These are phyloP conservation scores for Hymenochirus boettgeri DNA, from an alignment of 2,113 vertebrate species.

Conservation along the genomic window DNA sequence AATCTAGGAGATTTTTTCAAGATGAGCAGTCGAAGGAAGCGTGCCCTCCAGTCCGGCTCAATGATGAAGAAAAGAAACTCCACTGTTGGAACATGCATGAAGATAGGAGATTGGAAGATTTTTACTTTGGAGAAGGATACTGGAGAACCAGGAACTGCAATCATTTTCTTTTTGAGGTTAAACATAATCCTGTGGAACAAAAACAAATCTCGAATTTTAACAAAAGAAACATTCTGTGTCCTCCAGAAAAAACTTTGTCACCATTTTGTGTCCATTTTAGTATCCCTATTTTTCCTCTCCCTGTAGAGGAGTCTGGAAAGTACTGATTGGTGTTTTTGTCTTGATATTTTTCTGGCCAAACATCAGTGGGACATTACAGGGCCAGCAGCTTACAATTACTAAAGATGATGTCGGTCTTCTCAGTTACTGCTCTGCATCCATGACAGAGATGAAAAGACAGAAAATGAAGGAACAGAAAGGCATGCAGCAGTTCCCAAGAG, in stretches of 20 bases:
- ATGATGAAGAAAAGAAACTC: slow-evolving; percentile 77
- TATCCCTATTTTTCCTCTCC: slow-evolving; percentile 60
- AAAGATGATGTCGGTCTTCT: slow-evolving; percentile 52
- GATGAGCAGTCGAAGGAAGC: slow-evolving; percentile 89
- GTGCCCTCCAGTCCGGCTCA: slow-evolving; percentile 75
- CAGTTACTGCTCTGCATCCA: slow-evolving; percentile 68
- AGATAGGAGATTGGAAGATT: slow-evolving; percentile 63
- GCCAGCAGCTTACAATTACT: slow-evolving; percentile 66
- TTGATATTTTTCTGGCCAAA: slow-evolving; percentile 57
- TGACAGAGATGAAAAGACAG: slow-evolving; percentile 48
- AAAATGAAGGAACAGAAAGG: slow-evolving; percentile 44
- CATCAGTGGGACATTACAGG: slow-evolving; percentile 50
- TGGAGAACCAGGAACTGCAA: slow-evolving; percentile 44
- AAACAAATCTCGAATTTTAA: slow-evolving; percentile 11
- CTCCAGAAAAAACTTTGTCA: slow-evolving; percentile 39
- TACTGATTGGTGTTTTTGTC: slow-evolving; percentile 76
- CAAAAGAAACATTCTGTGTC: not conserved
- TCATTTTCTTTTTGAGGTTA: slow-evolving; percentile 49
- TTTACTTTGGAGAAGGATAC: slow-evolving; percentile 51
- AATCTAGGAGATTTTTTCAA: slow-evolving; percentile 35
- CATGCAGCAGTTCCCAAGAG: slow-evolving; percentile 44
- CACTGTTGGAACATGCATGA: slow-evolving; percentile 92
- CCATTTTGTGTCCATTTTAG: slow-evolving; percentile 58
- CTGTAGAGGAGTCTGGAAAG: slow-evolving; percentile 68
- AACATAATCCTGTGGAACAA: slow-evolving; percentile 50